phyloP scores from a whole-genome alignment of 2,888 invertebrate genomes.

The Drosophila bunnanda region DNA sequence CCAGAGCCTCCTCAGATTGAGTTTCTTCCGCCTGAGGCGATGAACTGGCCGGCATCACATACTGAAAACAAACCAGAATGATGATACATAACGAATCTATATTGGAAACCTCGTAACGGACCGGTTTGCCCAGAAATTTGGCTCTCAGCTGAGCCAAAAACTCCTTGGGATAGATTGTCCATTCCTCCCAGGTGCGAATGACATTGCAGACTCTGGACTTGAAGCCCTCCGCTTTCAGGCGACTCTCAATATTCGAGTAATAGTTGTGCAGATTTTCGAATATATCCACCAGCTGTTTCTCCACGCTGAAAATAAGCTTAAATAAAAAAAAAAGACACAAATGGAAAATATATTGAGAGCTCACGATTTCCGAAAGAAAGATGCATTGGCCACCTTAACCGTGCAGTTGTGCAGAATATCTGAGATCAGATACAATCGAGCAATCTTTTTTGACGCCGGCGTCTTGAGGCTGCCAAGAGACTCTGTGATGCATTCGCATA shows the following conservation, averaged over 20 bases:
- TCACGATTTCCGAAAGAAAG: conserved; percentile 94
- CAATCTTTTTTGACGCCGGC: conserved; percentile 93
- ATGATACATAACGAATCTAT: not conserved
- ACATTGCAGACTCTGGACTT: conserved; percentile 95
- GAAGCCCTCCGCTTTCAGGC: conserved; percentile 98
- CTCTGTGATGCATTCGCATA: conserved; percentile 96
- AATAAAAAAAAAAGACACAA: not conserved
- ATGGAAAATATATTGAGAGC: conserved; percentile 60
- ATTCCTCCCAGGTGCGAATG: conserved; percentile 98
- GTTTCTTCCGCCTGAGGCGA: conserved; percentile 71
- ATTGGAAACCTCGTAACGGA: conserved; percentile 12
- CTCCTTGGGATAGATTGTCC: conserved; percentile 97
- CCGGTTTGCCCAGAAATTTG: conserved; percentile 92
- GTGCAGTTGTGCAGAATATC: conserved; percentile 99
- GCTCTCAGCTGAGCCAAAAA: conserved; percentile 94
- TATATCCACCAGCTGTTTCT: conserved; percentile 91
- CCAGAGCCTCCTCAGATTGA: conserved; percentile 72
- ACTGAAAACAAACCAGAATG: conserved; percentile 1
- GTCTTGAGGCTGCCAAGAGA: conserved; percentile 92
- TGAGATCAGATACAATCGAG: conserved; percentile 96
- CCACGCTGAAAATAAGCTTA: conserved; percentile 88
- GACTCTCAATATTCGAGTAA: conserved; percentile 90
- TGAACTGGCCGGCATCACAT: conserved; percentile 43
- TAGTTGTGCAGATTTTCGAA: conserved; percentile 91
- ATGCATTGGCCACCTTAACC: conserved; percentile 97